Evolutionary conservation across 1,140 invertebrate species (phyloP).

Genomic region (Drosophila arawakana): DNA sequence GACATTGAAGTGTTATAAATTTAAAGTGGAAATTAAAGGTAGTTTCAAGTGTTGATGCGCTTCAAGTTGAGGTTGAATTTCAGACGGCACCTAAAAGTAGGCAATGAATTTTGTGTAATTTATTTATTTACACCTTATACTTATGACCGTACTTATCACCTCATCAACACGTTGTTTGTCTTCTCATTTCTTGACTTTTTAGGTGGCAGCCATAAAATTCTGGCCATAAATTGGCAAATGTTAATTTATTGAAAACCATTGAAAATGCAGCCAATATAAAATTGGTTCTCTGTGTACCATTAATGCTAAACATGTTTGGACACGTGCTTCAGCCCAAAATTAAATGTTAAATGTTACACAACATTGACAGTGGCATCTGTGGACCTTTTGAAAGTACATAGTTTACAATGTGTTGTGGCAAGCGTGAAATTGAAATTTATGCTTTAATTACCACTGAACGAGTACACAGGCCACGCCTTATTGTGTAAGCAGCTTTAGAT

Average conservation of each 20-base stretch:
- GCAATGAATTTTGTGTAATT: constrained; percentile 18
- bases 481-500: constrained; percentile 63
- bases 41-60: background rate
- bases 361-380: constrained; percentile 1
- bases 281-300: constrained; percentile 29
- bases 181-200: constrained; percentile 2
- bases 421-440: constrained; percentile 78
- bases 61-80: constrained; percentile 18
- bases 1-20: constrained; percentile 30
- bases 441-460: constrained; percentile 65
- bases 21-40: constrained; percentile 1
- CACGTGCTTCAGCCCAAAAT: constrained; percentile 39
- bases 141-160: constrained; percentile 49
- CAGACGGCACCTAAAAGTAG: background rate
- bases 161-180: constrained; percentile 60
- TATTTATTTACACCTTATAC: constrained; percentile 47
- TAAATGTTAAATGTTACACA: constrained; percentile 53
- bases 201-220: constrained; percentile 55
- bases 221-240: constrained; percentile 65
- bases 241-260: constrained; percentile 68
- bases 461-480: constrained; percentile 45
- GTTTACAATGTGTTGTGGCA: constrained; percentile 38
- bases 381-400: background rate
- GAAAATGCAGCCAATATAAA: constrained; percentile 41
- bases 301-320: constrained; percentile 46